Base-by-base conservation (phyloP, 2,113 vertebrate genomes). In the Erythrocebus patas region DNA sequence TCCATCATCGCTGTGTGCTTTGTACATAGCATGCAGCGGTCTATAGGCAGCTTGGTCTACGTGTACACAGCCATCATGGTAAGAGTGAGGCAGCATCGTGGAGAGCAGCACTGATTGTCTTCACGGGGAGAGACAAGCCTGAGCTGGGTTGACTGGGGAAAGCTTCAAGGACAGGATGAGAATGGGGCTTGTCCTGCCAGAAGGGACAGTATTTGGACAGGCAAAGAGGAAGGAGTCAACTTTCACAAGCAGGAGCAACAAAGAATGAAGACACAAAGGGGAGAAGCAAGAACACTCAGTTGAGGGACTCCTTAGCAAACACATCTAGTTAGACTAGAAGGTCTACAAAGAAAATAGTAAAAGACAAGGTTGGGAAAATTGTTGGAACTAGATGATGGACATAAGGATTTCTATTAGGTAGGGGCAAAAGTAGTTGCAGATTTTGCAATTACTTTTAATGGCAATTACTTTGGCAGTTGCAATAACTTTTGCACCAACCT, bases 21-120 rank as follows among this genome's bases (percentile, higher is more conserved):
- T 8, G 43, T 2, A 0, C 32, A 55, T 4, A 25, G 25, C 25
- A 8, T 5, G 38, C 18, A 55, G 2, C 18, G 0, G 20, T 55
- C 8, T 48, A 43, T 40, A 3, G 23, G n/a, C 1, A 45, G 3
- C 38, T 45, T 32, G 32, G 48, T 27, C 6, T 52, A 35, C 11
- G 2, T 5, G 27, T 18, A 12, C 22, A n/a, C 14, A 35, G 86
- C 68, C 4, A 11, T 9, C 11, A 0, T 4, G 45, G 38, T 6
- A 25, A 8, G 7, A 27, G 13, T 43, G 57, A 85, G 4, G 6
- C 52, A n/a, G 30, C 5, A 5, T 55, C 16, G 23, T 50, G 4
- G 43, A 45, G 16, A 40, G 23, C 7, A 13, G 35, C 0, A 4
- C 32, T n/a, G 70, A 76, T 0, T 1, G 17, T 8, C 18, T n/a